These are phyloP conservation scores for Drosophila prosaltans DNA, from an alignment of 1,140 invertebrate genomes.

Conservation along the genomic window DNA sequence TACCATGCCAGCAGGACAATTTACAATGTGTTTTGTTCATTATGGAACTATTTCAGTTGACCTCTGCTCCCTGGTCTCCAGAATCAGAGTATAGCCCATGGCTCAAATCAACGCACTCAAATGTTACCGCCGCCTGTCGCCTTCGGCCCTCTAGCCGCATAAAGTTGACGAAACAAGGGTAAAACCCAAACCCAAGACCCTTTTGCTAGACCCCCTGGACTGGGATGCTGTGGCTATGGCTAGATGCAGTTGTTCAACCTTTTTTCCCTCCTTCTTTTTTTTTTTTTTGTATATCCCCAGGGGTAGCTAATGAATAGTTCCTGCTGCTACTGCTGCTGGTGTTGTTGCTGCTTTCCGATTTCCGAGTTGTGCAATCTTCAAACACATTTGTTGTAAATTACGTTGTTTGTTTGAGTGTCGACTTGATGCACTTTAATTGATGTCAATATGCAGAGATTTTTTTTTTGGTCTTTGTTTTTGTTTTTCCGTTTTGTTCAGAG, in stretches of 20 bases:
- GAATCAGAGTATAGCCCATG: conserved; percentile 52
- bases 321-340: conserved; percentile 50
- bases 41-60: conserved; percentile 78
- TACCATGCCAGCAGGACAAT: conserved; percentile 72
- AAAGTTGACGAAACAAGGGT: conserved; percentile 64
- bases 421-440: conserved; percentile 82
- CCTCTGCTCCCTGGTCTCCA: conserved; percentile 44
- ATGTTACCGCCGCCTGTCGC: conserved; percentile 61
- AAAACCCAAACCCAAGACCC: conserved; percentile 25
- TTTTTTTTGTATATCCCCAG: conserved; percentile 32
- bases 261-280: conserved; percentile 35
- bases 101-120: conserved; percentile 70
- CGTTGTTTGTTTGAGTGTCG: conserved; percentile 79
- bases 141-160: conserved; percentile 49
- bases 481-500: conserved; percentile 14
- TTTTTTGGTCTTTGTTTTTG: conserved; percentile 41
- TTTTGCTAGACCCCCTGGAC: conserved; percentile 38
- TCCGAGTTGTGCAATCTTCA: conserved; percentile 46
- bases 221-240: conserved; percentile 65
- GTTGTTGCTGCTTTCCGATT: conserved; percentile 43
- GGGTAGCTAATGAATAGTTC: conserved; percentile 77
- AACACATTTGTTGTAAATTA: conserved; percentile 82
- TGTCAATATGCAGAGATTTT: conserved; percentile 81
- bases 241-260: conserved; percentile 48
- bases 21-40: conserved; percentile 82